Evolutionary conservation across 2,113 vertebrate species (phyloP), one percentile per base, ranked within the genome.

Genomic region (Tachycineta bicolor): DNA sequence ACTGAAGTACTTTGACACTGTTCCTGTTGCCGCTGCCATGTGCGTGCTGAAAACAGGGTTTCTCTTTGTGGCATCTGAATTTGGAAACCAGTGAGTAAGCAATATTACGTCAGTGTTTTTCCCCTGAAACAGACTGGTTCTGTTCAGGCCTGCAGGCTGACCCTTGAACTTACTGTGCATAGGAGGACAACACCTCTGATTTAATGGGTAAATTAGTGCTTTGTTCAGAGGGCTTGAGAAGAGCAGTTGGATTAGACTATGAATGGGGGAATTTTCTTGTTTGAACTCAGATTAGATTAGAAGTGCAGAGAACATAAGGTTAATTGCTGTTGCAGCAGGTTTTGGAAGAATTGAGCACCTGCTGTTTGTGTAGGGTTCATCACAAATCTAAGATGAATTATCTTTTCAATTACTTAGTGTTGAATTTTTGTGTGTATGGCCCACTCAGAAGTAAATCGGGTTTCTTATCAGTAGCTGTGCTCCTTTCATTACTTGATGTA

Each of bases 1-100:
- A 21, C 98, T 99, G 97, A 99, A 99, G 90, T 99, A 99, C 96
- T 99, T 99, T 83, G 99, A 99, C 96, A 99, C 99, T 1, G 99
- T 99, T 67, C 99, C 99, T 11, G 99, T 99, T 5, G 99, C 99
- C 47, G 98, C 99, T 81, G 99, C 99, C 68, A 99, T 99, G 99
- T 99, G 99, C 18, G 99, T 99, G 62, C 97, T 99, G 97, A 99
- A 99, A 97, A 99, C 99, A 1, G 99, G 99, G 16, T 99, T 99
- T 96, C 98, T 99, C 71, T 99, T 99, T 92, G 99, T 99, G 91
- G 93, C 99, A 20, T 99, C 99, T 52, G 99, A 99, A 93, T 99
- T 99, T 98, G 99, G 99, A 97, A 99, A 99, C 95, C 99, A 99
- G 99, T 99, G 97, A 99, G 99, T 99, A 86, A 83, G 82, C 22